phyloP scores from a whole-genome alignment of 2,888 invertebrate genomes.

The Tillus elongatus region DNA sequence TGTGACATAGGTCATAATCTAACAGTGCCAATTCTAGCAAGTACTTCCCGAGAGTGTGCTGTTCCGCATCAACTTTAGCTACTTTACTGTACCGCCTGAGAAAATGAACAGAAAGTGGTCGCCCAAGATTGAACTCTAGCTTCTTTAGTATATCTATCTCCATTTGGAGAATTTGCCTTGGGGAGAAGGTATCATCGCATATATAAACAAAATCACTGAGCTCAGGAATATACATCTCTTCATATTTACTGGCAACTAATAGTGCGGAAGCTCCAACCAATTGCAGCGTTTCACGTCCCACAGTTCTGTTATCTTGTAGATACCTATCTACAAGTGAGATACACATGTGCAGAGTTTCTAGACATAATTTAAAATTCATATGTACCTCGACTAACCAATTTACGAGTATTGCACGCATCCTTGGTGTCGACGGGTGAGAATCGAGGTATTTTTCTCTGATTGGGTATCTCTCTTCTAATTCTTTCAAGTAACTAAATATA shows the following conservation, averaged over 20 bases:
- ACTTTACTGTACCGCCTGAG: constrained; percentile 64
- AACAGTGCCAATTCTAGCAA: constrained; percentile 76
- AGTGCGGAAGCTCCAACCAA: constrained; percentile 83
- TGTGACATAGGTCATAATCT: constrained; percentile 69
- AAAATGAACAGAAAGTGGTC: constrained; percentile 83
- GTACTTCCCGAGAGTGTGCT: constrained; percentile 62
- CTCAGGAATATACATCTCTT: constrained; percentile 86
- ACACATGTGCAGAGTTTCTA: constrained; percentile 85
- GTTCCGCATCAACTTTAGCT: constrained; percentile 50
- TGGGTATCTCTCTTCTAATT: constrained; percentile 61
- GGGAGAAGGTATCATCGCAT: constrained; percentile 78
- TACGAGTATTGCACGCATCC: constrained; percentile 81
- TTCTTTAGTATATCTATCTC: constrained; percentile 69
- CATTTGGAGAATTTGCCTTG: constrained; percentile 69
- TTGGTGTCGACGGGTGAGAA: constrained; percentile 63
- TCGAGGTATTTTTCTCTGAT: constrained; percentile 58
- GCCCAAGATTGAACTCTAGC: constrained; percentile 72
- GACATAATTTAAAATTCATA: constrained; percentile 68
- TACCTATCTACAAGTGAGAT: constrained; percentile 85
- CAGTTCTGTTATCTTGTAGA: constrained; percentile 54
- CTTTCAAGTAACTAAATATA: constrained; percentile 74
- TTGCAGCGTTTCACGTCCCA: constrained; percentile 51
- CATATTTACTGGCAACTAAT: constrained; percentile 88
- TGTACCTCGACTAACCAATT: constrained; percentile 95
- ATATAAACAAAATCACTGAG: constrained; percentile 84